These are phyloP conservation scores for Trichogramma evanescens DNA, from an alignment of 2,888 invertebrate species.

Conservation along the genomic window DNA sequence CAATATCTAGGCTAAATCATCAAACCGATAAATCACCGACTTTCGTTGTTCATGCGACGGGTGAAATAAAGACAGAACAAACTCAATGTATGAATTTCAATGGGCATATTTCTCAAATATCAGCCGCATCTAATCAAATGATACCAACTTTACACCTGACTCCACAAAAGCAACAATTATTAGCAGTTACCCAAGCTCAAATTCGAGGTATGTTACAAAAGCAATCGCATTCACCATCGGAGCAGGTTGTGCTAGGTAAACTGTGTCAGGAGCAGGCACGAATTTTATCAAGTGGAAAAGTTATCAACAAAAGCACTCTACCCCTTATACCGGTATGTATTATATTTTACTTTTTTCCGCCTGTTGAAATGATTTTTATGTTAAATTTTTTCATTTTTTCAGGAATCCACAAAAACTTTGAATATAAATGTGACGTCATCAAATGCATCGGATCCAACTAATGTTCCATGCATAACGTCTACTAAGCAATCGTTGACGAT, in stretches of 20 bases:
- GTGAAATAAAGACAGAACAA: slow-evolving; percentile 36
- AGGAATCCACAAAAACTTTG: neutral
- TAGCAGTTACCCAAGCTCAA: slow-evolving; percentile 50
- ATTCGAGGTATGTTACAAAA: slow-evolving; percentile 59
- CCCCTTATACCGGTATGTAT: slow-evolving; percentile 28
- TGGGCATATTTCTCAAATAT: too few relatives aligned
- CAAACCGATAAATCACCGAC: slow-evolving; percentile 17
- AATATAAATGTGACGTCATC: slow-evolving; percentile 17
- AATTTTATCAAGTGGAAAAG: slow-evolving; percentile 64
- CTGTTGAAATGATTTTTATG: neutral
- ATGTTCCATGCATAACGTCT: slow-evolving; percentile 32
- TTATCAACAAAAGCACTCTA: slow-evolving; percentile 47
- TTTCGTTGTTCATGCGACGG: slow-evolving; percentile 33
- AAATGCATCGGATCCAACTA: slow-evolving; percentile 33
- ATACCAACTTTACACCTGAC: slow-evolving; percentile 69
- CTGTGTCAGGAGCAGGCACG: slow-evolving; percentile 65
- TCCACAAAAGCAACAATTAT: slow-evolving; percentile 64
- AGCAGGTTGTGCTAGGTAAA: slow-evolving; percentile 54
- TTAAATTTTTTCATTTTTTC: neutral
- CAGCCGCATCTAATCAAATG: slow-evolving; percentile 44
- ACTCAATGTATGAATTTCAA: slow-evolving; percentile 17
- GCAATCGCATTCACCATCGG: slow-evolving; percentile 50
- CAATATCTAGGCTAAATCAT: too few relatives aligned
- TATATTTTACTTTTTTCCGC: neutral
- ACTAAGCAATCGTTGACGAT: slow-evolving; percentile 42